Percentiles rank a stretch among this genome's conserved stretches.
Evolutionary conservation across 2,797 vertebrate genomes (phyloP).

Genomic region (Psittacula echo): DNA sequence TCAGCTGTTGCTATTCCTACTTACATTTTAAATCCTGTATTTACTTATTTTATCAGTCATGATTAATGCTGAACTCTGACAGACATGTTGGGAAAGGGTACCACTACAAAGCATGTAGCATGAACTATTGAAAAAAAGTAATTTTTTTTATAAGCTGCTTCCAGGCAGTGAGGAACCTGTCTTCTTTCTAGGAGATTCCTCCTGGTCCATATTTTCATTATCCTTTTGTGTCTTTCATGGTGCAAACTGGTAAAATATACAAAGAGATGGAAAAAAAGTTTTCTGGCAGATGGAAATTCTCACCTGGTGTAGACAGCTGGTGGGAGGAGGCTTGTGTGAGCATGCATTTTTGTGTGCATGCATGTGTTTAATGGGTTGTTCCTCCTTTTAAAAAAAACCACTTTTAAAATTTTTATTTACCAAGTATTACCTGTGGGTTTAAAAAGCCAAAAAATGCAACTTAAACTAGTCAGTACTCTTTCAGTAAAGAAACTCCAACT

Average conservation of each 20-base stretch:
- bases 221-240: not conserved
- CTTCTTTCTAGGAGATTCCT: not conserved
- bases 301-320: not conserved
- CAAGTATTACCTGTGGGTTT: not conserved
- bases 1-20: not conserved
- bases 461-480: not conserved
- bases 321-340: not conserved
- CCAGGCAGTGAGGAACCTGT: not conserved
- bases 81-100: not conserved
- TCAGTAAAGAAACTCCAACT: not conserved
- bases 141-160: not conserved
- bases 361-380: not conserved
- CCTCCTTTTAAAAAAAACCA: rapidly evolving
- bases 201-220: not conserved
- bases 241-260: not conserved
- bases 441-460: rapidly evolving
- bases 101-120: not conserved
- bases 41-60: not conserved
- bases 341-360: rapidly evolving
- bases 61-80: not conserved
- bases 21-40: not conserved
- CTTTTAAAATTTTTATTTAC: rapidly evolving
- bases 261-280: not conserved
- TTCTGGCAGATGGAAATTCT: not conserved
- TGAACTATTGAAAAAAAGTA: not conserved